Conservation (phyloP, 1,140 invertebrate species). For the Drosophila pallidifrons region DNA sequence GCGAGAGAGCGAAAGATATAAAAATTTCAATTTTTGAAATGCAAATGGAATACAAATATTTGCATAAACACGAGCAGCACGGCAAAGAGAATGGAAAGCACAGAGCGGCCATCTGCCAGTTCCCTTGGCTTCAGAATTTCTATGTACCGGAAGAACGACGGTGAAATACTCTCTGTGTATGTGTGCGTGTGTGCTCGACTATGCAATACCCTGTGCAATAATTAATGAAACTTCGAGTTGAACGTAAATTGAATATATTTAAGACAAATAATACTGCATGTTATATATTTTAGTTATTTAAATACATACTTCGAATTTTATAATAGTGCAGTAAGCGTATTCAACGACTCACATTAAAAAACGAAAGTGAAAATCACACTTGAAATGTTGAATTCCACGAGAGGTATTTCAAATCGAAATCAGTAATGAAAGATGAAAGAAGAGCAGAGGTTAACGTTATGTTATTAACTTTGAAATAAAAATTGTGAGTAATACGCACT, state of each 20-base stretch:
- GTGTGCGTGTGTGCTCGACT: background rate
- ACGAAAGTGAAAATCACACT: background rate
- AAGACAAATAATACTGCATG: no score
- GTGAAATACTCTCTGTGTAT: background rate
- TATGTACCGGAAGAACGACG: background rate
- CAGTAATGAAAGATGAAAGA: background rate
- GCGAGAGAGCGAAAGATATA: constrained; percentile 46
- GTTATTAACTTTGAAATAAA: background rate
- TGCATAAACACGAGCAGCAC: constrained; percentile 65
- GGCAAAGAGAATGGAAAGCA: constrained; percentile 47
- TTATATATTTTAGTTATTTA: no score
- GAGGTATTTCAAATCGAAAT: background rate
- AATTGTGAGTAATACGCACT: background rate
- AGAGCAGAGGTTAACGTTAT: background rate
- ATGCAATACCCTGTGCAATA: constrained; percentile 15
- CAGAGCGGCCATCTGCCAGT: constrained; percentile 43
- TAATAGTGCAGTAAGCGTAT: no score
- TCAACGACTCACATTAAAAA: background rate
- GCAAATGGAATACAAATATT: constrained; percentile 80
- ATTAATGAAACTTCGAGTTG: background rate
- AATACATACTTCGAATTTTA: no score
- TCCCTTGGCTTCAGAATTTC: constrained; percentile 23
- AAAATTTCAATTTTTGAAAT: constrained; percentile 80
- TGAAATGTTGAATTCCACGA: background rate
- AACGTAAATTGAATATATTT: no score